Evolutionary conservation across 2,888 invertebrate species (phyloP).

Genomic region (Smittia sp.): DNA sequence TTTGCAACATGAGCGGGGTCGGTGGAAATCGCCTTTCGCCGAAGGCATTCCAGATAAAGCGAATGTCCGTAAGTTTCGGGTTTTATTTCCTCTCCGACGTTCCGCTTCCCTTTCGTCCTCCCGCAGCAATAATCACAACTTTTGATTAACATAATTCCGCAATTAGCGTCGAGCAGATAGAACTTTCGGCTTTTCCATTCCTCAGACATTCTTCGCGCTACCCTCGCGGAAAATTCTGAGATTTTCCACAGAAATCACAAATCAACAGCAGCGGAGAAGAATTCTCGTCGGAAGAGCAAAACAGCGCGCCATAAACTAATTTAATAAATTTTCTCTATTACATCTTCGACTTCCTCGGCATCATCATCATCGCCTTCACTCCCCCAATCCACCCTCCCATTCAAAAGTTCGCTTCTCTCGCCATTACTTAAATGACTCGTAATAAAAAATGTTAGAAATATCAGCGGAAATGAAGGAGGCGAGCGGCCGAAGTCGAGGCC

Average conservation of each 20-base stretch:
- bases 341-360: neutral
- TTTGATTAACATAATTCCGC: slow-evolving; percentile 39
- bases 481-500: neutral
- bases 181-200: neutral
- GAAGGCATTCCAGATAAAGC: too few relatives aligned
- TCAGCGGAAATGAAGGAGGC: slow-evolving; percentile 14
- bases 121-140: slow-evolving; percentile 27
- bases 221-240: neutral
- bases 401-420: neutral
- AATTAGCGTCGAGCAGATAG: slow-evolving; percentile 28
- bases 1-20: too few relatives aligned
- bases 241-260: slow-evolving; percentile 11
- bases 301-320: slow-evolving; percentile 33
- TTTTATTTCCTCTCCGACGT: neutral
- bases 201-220: neutral
- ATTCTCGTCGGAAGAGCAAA: neutral
- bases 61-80: too few relatives aligned
- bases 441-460: slow-evolving; percentile 17
- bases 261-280: slow-evolving; percentile 7
- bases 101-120: neutral
- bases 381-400: neutral
- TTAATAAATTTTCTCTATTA: slow-evolving; percentile 31
- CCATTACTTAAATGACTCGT: slow-evolving; percentile 33
- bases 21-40: too few relatives aligned
- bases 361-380: neutral